Evolutionary conservation across 2,113 vertebrate species (phyloP).

Genomic region (Sitta europaea): DNA sequence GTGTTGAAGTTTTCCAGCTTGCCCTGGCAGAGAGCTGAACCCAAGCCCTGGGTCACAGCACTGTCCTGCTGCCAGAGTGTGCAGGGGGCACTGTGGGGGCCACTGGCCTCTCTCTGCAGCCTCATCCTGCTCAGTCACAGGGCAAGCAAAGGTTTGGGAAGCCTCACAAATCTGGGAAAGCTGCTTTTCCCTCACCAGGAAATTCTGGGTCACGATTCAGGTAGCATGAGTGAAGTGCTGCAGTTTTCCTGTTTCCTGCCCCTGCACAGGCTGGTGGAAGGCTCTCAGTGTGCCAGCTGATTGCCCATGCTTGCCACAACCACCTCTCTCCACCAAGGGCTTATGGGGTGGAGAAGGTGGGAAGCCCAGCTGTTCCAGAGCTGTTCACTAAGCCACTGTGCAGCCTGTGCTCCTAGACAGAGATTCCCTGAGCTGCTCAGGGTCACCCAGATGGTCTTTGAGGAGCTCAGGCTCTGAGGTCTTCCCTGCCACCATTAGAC

Average conservation of each 20-base stretch:
- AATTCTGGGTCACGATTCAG: background rate
- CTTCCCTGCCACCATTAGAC: background rate
- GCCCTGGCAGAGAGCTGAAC: background rate
- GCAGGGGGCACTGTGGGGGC: rapidly evolving
- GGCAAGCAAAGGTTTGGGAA: background rate
- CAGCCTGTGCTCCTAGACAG: background rate
- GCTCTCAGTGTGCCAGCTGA: background rate
- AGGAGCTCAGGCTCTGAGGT: background rate
- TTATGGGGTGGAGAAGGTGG: background rate
- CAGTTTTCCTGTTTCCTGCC: background rate
- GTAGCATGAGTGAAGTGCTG: background rate
- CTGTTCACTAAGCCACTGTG: background rate
- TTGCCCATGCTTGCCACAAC: background rate
- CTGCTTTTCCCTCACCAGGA: background rate
- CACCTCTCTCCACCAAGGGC: background rate
- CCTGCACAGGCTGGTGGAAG: background rate
- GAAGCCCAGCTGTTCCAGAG: background rate
- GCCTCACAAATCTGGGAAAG: background rate
- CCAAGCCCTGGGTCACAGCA: background rate
- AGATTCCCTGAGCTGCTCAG: background rate
- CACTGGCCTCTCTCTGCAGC: background rate
- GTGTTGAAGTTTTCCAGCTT: background rate
- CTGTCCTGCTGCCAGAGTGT: background rate
- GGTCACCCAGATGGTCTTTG: background rate
- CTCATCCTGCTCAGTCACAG: background rate